Evolutionary conservation across 2,113 vertebrate species (phyloP).

Genomic region (Calidris pugnax): DNA sequence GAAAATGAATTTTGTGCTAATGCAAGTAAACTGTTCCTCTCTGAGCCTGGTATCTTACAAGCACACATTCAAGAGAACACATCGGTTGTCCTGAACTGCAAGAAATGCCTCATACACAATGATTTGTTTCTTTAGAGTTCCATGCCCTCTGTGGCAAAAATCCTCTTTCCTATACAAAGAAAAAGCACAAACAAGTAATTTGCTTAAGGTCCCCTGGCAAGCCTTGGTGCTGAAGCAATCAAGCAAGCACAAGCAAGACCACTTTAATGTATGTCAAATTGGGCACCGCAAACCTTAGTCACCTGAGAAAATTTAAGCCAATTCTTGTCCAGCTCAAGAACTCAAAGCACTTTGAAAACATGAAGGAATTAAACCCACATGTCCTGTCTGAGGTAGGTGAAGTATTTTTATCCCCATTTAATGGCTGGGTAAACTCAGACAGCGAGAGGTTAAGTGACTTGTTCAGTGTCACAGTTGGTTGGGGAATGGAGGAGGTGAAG

Average conservation of each 20-base stretch:
- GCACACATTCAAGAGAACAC: not conserved
- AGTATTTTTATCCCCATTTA: not conserved
- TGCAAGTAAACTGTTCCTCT: not conserved
- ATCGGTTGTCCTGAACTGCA: not conserved
- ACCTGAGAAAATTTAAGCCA: not conserved
- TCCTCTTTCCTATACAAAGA: not conserved
- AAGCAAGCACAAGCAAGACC: not conserved
- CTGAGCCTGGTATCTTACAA: not conserved
- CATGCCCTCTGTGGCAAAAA: not conserved
- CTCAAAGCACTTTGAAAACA: not conserved
- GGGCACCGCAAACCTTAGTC: not conserved
- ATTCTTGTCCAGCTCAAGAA: not conserved
- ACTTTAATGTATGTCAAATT: not conserved
- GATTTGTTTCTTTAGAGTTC: not conserved
- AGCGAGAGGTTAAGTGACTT: not conserved
- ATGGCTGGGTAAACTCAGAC: not conserved
- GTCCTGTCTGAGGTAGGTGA: not conserved
- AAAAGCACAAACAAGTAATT: not conserved
- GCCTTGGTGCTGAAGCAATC: not conserved
- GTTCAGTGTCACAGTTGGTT: fast-evolving
- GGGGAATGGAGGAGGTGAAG: not conserved
- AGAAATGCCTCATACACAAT: not conserved
- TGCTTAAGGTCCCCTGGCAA: not conserved
- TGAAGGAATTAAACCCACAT: not conserved
- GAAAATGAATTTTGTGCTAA: not conserved